phyloP scores from a whole-genome alignment of 1,140 invertebrate genomes.

The Polypedilum vanderplanki region DNA sequence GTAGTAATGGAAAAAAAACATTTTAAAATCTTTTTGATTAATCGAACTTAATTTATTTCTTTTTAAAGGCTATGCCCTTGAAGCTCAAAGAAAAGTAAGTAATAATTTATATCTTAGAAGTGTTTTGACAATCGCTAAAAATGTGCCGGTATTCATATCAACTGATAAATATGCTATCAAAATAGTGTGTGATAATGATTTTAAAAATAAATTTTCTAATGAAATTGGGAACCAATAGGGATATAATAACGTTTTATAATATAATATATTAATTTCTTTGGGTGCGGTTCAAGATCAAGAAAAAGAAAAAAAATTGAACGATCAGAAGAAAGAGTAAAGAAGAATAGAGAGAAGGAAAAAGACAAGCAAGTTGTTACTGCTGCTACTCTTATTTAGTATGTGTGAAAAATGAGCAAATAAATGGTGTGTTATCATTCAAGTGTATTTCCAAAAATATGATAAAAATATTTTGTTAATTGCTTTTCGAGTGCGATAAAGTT shows the following conservation, averaged over 20 bases:
- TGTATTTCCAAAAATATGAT: neutral
- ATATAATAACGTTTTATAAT: neutral
- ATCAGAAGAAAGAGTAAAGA: neutral
- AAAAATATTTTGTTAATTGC: neutral
- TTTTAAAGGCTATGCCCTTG: constrained; percentile 86
- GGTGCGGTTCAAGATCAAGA: neutral
- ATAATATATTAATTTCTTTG: neutral
- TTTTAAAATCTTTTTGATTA: too few species aligned
- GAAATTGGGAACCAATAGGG: neutral
- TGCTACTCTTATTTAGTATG: neutral
- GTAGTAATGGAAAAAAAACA: constrained; percentile 4
- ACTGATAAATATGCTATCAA: too few species aligned
- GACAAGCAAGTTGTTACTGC: too few species aligned
- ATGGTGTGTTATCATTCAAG: neutral
- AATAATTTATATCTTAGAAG: too few species aligned
- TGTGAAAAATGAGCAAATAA: neutral
- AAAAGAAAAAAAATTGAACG: neutral
- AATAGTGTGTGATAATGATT: too few species aligned
- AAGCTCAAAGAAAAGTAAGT: constrained; percentile 84
- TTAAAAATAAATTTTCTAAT: too few species aligned
- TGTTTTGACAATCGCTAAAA: too few species aligned
- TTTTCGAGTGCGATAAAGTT: neutral
- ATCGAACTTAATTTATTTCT: neutral
- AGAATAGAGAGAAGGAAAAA: too few species aligned
- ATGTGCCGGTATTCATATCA: too few species aligned